phyloP scores from a whole-genome alignment of 2,113 vertebrate species.

The Apus apus region DNA sequence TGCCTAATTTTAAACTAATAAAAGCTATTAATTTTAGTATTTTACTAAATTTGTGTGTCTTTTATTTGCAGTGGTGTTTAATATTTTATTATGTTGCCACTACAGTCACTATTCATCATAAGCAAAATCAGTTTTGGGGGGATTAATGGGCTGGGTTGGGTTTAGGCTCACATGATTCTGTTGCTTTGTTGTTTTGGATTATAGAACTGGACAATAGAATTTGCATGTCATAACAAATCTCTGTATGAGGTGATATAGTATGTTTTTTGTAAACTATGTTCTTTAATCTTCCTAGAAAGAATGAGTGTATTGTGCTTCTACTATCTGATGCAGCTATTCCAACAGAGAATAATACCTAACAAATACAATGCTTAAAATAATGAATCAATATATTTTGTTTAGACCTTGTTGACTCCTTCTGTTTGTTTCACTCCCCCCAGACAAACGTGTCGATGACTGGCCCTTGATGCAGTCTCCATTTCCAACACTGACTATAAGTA shows the following conservation, averaged over 20 bases:
- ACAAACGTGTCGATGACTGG: slow-evolving; percentile 98
- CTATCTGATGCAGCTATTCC: background rate
- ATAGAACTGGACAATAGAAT: background rate
- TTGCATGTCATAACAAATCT: background rate
- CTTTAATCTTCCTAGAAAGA: background rate
- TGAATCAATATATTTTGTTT: background rate
- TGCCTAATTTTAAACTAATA: background rate
- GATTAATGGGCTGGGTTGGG: background rate
- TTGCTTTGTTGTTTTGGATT: background rate
- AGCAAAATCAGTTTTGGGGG: background rate
- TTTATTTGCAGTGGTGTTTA: background rate
- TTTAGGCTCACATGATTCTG: background rate
- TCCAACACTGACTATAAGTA: slow-evolving; percentile 93
- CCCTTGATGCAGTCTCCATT: slow-evolving; percentile 94
- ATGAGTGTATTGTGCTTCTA: background rate
- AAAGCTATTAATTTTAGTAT: background rate
- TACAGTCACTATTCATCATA: background rate
- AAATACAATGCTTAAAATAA: background rate
- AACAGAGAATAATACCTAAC: background rate
- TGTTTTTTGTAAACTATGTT: accelerated
- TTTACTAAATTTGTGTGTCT: background rate
- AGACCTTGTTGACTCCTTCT: background rate
- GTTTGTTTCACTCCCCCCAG: slow-evolving; percentile 74
- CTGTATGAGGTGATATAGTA: background rate
- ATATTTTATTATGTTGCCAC: background rate